Base-by-base conservation (phyloP, 1,140 invertebrate genomes). In the Drosophila santomea region DNA sequence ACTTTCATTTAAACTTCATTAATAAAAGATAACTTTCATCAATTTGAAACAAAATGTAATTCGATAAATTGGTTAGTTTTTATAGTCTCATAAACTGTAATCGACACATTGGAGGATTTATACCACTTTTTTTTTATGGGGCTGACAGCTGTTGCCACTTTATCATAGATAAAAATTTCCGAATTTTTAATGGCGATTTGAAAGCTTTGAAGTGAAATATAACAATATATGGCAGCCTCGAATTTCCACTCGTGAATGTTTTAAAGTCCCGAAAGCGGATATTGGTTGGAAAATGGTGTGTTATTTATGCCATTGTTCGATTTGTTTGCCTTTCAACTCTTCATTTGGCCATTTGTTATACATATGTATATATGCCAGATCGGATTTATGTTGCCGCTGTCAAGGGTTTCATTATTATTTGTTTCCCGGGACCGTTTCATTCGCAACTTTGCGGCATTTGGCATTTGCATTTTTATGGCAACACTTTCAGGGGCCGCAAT, bases 401-500 rank as follows among this genome's bases (percentile, higher is more conserved):
- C 28, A 44, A 55, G 38, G 52, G 55, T 63, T 48, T 32, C 56
- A 43, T 44, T 45, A 56, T 74, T 66, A 63, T 60, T 58, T 74
- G 71, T 66, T 71, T 52, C 44, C 50, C 77, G 60, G 71, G 57
- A 8, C 8, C 47, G 25, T 52, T 68, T 78, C 28, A 41, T 67
- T 67, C 54, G 54, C 48, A 58, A 75, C 72, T 57, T 72, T 71
- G 69, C 74, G 62, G 72, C 79, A 78, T 59, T 81, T 67, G 61
- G 73, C 79, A 82, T 85, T 80, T 85, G 75, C 83, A 88, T 83
- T 88, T 86, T 86, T 78, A 79, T 86, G 83, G 59, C 62, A 77
- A 79, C 75, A 78, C 66, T 71, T 72, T 64, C 66, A 67, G 66
- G 51, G 59, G 47, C 67, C 63, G 72, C 80, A 89, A 89, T 88